Base-by-base conservation (phyloP, 2,113 vertebrate species). In the Jaculus jaculus region DNA sequence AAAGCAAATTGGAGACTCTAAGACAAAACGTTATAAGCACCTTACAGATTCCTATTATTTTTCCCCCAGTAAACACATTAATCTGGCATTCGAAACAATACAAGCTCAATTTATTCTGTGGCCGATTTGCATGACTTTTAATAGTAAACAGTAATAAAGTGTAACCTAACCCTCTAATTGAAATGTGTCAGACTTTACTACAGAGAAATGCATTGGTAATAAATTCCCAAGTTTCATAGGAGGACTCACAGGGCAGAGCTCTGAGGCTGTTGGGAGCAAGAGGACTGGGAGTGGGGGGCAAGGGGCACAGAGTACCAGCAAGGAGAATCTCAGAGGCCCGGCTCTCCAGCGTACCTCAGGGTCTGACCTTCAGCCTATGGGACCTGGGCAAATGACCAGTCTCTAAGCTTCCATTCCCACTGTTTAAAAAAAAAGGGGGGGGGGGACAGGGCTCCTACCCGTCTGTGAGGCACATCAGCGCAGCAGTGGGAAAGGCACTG, bases 81-180 rank as follows among this genome's bases (percentile, higher is more conserved):
- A 90, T 88, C 82, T 5, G 9, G 72, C 21, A 77, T 82, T 83
- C 54, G 63, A 87, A 85, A 83, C 93, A 84, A 65, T 24, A 11
- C n/a, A 65, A 54, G 80, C 42, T 10, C 30, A 68, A 91, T 91
- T 54, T 65, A 37, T 47, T 89, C 80, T 16, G 1, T 21, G 60
- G 42, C 94, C 94, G 58, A 82, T 95, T 75, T 96, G 90, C 87
- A 90, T 92, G 93, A 94, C 63, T 90, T 83, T 88, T 94, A 94
- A 93, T 93, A 66, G 88, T 72, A 95, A 87, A 84, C 92, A 92
- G 81, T 93, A 94, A 94, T 79, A 82, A 90, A 90, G 75, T 83
- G 85, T 85, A 94, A 94, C 82, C 1, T 18, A 78, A 91, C 89
- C 95, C 90, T 84, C 96, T 94, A 65, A 95, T 87, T 42, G 90